These are phyloP conservation scores for Macroglossus sobrinus DNA, from an alignment of 2,113 vertebrate genomes.

Conservation along the genomic window DNA sequence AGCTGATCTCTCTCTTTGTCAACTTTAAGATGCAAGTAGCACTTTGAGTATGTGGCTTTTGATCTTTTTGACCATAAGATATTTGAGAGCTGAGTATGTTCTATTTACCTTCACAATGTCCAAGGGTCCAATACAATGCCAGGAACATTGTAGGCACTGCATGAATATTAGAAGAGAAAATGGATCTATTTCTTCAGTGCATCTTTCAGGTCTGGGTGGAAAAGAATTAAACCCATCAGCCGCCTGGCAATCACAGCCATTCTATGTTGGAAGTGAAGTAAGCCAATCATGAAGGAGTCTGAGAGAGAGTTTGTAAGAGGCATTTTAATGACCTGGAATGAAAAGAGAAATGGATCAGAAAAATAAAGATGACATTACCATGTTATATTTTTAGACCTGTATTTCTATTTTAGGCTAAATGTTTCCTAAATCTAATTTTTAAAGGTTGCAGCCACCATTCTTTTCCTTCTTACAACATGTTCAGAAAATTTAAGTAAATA, in stretches of 20 bases:
- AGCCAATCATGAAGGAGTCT: not conserved
- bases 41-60: not conserved
- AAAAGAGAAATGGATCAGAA: conserved; percentile 1
- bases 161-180: not conserved
- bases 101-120: not conserved
- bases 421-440: not conserved
- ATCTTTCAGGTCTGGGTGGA: not conserved
- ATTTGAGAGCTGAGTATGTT: conserved; percentile 2
- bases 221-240: not conserved
- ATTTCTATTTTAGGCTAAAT: not conserved
- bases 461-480: not conserved
- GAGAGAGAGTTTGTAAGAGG: not conserved
- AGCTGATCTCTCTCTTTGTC: not conserved
- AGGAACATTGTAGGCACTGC: not conserved
- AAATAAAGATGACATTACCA: not conserved
- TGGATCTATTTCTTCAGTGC: not conserved
- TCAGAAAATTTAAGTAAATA: conserved; percentile 20
- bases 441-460: not conserved
- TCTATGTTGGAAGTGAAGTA: not conserved
- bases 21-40: not conserved
- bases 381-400: not conserved
- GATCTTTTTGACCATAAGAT: not conserved
- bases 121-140: not conserved
- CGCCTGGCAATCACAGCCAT: not conserved
- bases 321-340: not conserved